These are phyloP conservation scores for Zygaena filipendulae DNA, from an alignment of 2,888 invertebrate species.

Conservation along the genomic window DNA sequence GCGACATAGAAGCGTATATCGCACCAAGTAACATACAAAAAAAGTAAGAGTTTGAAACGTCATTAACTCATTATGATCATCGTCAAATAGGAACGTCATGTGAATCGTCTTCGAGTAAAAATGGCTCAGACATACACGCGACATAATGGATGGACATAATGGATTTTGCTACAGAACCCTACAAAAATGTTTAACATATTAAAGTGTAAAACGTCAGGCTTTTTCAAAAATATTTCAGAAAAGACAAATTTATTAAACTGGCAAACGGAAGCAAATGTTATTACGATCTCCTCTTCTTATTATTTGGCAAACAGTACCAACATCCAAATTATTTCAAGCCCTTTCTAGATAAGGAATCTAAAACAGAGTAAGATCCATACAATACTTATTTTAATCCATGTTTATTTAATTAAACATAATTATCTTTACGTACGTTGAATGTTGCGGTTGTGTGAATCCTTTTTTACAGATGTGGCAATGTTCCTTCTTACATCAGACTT, in stretches of 20 bases:
- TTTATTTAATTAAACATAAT: no score
- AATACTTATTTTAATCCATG: no score
- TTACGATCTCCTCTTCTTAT: slow-evolving; percentile 68
- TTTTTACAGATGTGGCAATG: slow-evolving; percentile 22
- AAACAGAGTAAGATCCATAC: slow-evolving; percentile 4
- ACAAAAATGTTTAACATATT: background rate
- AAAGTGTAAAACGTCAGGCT: slow-evolving; percentile 5
- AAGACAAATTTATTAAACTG: slow-evolving; percentile 62
- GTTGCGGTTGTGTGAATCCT: no score
- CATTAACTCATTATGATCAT: no score
- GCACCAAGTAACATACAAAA: no score
- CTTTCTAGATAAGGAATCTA: slow-evolving; percentile 25
- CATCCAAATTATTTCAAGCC: slow-evolving; percentile 48
- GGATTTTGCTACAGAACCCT: background rate
- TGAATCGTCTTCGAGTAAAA: no score
- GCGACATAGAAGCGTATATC: no score
- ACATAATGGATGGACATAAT: no score
- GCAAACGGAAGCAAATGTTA: slow-evolving; percentile 38
- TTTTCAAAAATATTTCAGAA: slow-evolving; percentile 44
- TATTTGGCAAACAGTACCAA: slow-evolving; percentile 68
- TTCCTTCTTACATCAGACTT: slow-evolving; percentile 27
- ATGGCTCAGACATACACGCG: no score
- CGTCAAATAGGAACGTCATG: no score
- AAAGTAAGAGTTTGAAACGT: no score
- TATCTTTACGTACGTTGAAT: slow-evolving; percentile 3